Base-by-base conservation (phyloP, 1,140 invertebrate genomes). In the Macrosteles quadrilineatus region DNA sequence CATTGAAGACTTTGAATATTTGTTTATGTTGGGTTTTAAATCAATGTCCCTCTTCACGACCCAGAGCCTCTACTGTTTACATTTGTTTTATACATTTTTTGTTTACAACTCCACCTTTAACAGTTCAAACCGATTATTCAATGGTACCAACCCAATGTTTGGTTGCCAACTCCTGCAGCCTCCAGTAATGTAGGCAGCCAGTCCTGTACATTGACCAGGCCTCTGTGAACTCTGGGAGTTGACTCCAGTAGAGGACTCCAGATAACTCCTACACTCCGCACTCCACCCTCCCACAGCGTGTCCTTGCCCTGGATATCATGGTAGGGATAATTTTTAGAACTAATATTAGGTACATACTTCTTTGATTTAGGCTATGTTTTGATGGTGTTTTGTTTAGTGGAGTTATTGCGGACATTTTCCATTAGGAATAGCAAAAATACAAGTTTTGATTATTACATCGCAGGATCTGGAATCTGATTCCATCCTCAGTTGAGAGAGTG, bases 261-360 rank as follows among this genome's bases (percentile, higher is more conserved):
- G 69, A 97, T 80, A 17, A 92, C 87, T 0, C 91, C 91, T 0
- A 86, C 84, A 0, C 88, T 90, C 73, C 93, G 83, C 0, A 91
- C 85, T 1, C 90, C 94, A n/a, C 95, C 95, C 82, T 97, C 94
- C 87, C 90, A 97, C 0, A 91, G 83, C n/a, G 89, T 89, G 67
- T 87, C 85, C 82, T 97, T 97, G 17, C 87, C 83, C 87, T 89
- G 67, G 9, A 79, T 70, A 70, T n/a, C n/a, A n/a, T n/a, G n/a
- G n/a, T n/a, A n/a, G n/a, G 63, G 9, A 11, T 11, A 43, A 43
- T 43, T 43, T 43, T 11, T 43, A 43, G 9, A 11, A 43, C n/a
- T 43, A 63, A 63, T 9, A 57, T 9, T 57, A 57, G 12, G 53
- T 14, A 57, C 23, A 19, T 11, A 57, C 9, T 9, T 57, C 11